Evolutionary conservation across 2,797 vertebrate species (phyloP).

Genomic region (Argentina silus): DNA sequence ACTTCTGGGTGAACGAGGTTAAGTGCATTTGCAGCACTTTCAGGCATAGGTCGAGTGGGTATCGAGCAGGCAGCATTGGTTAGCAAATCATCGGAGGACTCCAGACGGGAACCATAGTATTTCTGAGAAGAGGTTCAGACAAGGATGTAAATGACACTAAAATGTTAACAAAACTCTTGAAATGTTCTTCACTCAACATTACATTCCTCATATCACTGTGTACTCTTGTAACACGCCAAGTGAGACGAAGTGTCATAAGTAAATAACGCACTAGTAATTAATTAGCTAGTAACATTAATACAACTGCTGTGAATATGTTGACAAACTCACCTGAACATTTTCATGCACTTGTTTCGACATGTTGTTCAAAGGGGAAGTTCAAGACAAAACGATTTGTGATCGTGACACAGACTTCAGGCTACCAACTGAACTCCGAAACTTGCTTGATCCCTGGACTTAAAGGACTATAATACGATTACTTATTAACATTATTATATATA

Average conservation of each 20-base stretch:
- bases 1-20: slow-evolving; percentile 76
- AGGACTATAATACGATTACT: too few relatives aligned
- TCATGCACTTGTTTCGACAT: slow-evolving; percentile 50
- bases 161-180: not conserved
- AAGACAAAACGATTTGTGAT: not conserved
- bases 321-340: slow-evolving; percentile 47
- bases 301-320: not conserved
- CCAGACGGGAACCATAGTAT: slow-evolving; percentile 70
- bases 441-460: too few relatives aligned
- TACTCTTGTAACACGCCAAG: too few relatives aligned
- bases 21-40: slow-evolving; percentile 65
- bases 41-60: slow-evolving; percentile 19
- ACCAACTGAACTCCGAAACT: slow-evolving; percentile 18
- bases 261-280: not conserved
- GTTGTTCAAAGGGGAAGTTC: not conserved
- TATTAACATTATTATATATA: not conserved
- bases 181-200: not conserved
- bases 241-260: not conserved
- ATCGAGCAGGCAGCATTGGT: slow-evolving; percentile 70
- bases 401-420: not conserved
- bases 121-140: slow-evolving; percentile 45
- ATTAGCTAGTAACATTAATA: not conserved
- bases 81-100: slow-evolving; percentile 69
- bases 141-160: not conserved
- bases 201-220: not conserved